phyloP scores from a whole-genome alignment of 2,888 invertebrate species.

The Chymomyza procnemis region DNA sequence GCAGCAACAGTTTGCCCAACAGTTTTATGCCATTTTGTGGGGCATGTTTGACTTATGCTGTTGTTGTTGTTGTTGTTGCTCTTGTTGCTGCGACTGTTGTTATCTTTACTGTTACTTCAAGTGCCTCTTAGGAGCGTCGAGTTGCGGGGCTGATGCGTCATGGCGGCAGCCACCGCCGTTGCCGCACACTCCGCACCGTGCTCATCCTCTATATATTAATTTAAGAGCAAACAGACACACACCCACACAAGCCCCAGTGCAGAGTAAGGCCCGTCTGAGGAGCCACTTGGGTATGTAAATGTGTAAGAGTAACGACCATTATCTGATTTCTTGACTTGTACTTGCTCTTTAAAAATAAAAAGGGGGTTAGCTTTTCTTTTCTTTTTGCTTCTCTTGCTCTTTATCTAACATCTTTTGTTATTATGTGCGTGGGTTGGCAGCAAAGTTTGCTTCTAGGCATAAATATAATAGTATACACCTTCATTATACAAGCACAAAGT shows the following conservation, averaged over 20 bases:
- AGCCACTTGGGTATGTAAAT: slow-evolving; percentile 67
- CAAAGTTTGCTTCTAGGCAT: too few relatives aligned
- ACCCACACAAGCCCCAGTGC: slow-evolving; percentile 14
- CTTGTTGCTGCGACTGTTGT: slow-evolving; percentile 17
- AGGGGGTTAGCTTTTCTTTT: too few relatives aligned
- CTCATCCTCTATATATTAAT: slow-evolving; percentile 54
- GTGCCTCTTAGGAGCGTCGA: slow-evolving; percentile 33
- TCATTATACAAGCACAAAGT: too few relatives aligned
- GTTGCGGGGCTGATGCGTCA: too few relatives aligned
- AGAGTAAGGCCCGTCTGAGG: slow-evolving; percentile 9
- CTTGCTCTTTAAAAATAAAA: slow-evolving; percentile 30
- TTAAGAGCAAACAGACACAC: slow-evolving; percentile 41
- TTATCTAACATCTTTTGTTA: too few relatives aligned
- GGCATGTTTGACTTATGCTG: not conserved
- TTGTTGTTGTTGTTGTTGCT: slow-evolving; percentile 11
- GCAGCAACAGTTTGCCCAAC: slow-evolving; percentile 53
- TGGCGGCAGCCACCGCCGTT: not conserved
- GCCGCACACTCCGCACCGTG: not conserved
- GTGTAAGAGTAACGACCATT: slow-evolving; percentile 52
- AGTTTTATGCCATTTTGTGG: slow-evolving; percentile 20
- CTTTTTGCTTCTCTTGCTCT: too few relatives aligned
- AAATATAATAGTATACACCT: too few relatives aligned
- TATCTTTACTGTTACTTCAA: slow-evolving; percentile 40
- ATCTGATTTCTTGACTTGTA: slow-evolving; percentile 67
- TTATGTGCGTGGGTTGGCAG: too few relatives aligned